A percentile compares a stretch with the other conserved stretches of the same genome.
Evolutionary conservation across 1,140 invertebrate genomes (phyloP).

Genomic region (Euglossa dilemma): DNA sequence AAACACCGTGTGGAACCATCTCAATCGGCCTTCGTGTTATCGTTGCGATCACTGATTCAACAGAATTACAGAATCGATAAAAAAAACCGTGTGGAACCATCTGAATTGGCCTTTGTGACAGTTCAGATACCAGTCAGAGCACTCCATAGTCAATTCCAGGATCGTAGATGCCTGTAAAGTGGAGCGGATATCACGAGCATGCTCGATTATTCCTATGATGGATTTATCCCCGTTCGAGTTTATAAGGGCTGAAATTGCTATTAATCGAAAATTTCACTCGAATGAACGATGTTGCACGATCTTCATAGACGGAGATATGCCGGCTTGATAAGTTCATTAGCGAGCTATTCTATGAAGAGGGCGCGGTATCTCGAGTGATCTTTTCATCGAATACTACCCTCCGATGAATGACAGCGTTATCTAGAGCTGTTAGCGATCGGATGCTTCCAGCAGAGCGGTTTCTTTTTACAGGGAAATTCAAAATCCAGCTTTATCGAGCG

Average conservation of each 20-base stretch:
- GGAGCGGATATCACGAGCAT: background rate
- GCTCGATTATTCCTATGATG: background rate
- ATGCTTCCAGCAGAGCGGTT: background rate
- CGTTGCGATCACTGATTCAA: too few species aligned
- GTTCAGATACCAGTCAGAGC: too few species aligned
- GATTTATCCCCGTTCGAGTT: background rate
- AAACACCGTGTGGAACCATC: too few species aligned
- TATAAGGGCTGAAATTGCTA: background rate
- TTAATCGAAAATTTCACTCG: background rate
- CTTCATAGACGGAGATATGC: background rate
- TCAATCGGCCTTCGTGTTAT: too few species aligned
- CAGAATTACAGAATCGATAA: too few species aligned
- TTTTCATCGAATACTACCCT: conserved; percentile 69
- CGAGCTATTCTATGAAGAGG: conserved; percentile 31
- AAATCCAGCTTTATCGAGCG: background rate
- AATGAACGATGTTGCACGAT: conserved; percentile 4
- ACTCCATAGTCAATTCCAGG: too few species aligned
- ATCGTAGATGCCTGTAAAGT: too few species aligned
- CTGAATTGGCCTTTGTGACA: too few species aligned
- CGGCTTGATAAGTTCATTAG: conserved; percentile 49
- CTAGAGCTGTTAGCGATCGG: background rate
- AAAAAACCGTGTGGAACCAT: too few species aligned
- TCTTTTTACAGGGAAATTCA: background rate
- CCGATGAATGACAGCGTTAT: conserved; percentile 46
- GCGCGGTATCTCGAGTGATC: conserved; percentile 41